Conservation (phyloP, 2,888 invertebrate species). For the Rhaphigaster nebulosa region DNA sequence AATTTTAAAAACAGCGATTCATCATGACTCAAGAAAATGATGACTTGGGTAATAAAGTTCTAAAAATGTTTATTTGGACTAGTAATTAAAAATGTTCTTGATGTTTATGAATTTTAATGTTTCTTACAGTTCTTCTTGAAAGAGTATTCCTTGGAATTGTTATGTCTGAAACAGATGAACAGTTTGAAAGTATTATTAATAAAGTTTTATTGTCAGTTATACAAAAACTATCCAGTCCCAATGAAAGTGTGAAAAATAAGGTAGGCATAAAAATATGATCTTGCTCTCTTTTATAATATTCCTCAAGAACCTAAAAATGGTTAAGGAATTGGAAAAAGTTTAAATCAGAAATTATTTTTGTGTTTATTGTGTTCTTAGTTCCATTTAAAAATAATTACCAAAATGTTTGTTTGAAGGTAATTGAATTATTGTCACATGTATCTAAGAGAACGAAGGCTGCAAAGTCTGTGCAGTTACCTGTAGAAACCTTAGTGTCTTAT, state of each 20-base stretch:
- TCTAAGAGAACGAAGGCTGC: conserved; percentile 91
- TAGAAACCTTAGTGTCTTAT: conserved; percentile 84
- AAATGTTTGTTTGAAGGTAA: conserved; percentile 75
- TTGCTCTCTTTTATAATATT: background rate
- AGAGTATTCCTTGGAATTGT: conserved; percentile 90
- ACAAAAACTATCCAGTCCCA: conserved; percentile 88
- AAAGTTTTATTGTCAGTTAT: conserved; percentile 91
- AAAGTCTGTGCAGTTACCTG: conserved; percentile 86
- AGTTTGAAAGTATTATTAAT: conserved; percentile 83
- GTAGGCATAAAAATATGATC: conserved; percentile 67
- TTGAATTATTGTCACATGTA: conserved; percentile 92
- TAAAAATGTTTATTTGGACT: background rate
- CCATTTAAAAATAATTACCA: background rate
- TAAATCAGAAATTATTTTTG: conserved; percentile 11
- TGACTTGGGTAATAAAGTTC: conserved; percentile 47
- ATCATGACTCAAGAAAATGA: conserved; percentile 49
- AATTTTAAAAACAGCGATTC: background rate
- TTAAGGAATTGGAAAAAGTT: background rate
- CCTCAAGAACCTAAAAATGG: background rate
- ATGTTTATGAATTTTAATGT: background rate
- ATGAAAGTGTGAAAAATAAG: conserved; percentile 84
- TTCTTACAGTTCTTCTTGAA: conserved; percentile 81
- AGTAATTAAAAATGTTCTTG: background rate
- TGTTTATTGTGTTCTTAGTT: conserved; percentile 1
- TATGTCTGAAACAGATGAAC: conserved; percentile 90